Evolutionary conservation across 2,797 vertebrate species (phyloP).

Genomic region (Natrix natrix): DNA sequence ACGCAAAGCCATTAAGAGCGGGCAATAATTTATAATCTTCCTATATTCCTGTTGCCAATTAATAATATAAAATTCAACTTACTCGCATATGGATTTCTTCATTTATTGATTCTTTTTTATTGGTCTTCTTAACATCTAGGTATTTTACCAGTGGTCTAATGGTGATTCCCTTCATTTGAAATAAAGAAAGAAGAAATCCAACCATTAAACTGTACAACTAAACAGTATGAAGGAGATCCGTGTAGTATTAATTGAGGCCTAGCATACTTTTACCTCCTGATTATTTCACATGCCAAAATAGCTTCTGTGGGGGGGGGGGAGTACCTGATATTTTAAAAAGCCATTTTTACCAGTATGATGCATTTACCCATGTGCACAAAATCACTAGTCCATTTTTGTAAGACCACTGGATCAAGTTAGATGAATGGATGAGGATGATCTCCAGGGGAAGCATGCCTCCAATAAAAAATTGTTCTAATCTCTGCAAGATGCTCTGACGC

Average conservation of each 20-base stretch:
- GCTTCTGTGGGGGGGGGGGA: no score
- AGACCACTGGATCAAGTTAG: not conserved
- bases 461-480: not conserved
- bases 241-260: not conserved
- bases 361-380: not conserved
- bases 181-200: conserved; percentile 2
- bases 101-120: conserved; percentile 88
- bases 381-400: not conserved
- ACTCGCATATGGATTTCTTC: conserved; percentile 90
- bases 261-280: not conserved
- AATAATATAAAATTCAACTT: conserved; percentile 49
- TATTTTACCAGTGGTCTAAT: conserved; percentile 90
- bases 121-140: conserved; percentile 90
- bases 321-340: not conserved
- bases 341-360: not conserved
- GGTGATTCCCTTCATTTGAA: conserved; percentile 84
- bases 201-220: not conserved
- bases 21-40: not conserved
- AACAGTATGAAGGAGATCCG: not conserved
- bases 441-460: not conserved
- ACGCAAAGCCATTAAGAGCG: not conserved
- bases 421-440: not conserved
- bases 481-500: not conserved
- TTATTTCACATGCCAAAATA: not conserved
- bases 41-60: not conserved